Percentiles rank a stretch among this genome's conserved stretches.
phyloP scores from a whole-genome alignment of 2,797 vertebrate species.

The Semaprochilodus insignis region DNA sequence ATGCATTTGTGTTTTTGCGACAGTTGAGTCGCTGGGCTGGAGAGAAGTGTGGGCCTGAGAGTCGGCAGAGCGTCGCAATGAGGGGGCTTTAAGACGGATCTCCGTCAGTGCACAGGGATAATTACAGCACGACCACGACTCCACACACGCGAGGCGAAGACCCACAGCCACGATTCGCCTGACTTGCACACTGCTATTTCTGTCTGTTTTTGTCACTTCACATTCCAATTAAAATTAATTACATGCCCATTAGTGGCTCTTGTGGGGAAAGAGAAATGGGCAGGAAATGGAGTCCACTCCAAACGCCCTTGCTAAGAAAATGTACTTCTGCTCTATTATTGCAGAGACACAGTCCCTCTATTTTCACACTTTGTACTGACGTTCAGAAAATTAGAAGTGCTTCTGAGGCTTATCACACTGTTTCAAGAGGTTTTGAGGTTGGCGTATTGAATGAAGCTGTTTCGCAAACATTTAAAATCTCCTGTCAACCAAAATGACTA shows the following conservation, averaged over 20 bases:
- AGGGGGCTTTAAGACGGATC: conserved; percentile 57
- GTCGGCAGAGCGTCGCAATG: background rate
- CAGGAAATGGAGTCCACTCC: conserved; percentile 39
- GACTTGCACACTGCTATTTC: conserved; percentile 31
- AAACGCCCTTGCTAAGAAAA: conserved; percentile 6
- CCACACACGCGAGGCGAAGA: conserved; percentile 12
- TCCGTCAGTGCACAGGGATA: conserved; percentile 42
- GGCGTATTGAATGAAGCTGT: background rate
- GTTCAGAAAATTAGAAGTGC: background rate
- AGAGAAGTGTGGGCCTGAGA: background rate
- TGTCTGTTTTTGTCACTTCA: conserved; percentile 55
- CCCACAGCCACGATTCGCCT: conserved; percentile 13
- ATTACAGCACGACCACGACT: conserved; percentile 37
- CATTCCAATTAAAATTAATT: conserved; percentile 65
- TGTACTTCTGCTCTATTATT: conserved; percentile 3
- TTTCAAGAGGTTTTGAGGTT: background rate
- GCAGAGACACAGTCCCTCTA: background rate
- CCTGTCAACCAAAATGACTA: too few species aligned
- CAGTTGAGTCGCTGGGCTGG: background rate
- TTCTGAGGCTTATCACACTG: background rate
- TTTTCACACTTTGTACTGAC: conserved; percentile 8
- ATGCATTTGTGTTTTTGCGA: background rate
- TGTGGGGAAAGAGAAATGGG: conserved; percentile 20
- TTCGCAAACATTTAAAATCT: background rate
- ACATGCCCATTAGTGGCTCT: conserved; percentile 55